Base-by-base conservation (phyloP, 2,113 vertebrate genomes). In the Neogale vison region DNA sequence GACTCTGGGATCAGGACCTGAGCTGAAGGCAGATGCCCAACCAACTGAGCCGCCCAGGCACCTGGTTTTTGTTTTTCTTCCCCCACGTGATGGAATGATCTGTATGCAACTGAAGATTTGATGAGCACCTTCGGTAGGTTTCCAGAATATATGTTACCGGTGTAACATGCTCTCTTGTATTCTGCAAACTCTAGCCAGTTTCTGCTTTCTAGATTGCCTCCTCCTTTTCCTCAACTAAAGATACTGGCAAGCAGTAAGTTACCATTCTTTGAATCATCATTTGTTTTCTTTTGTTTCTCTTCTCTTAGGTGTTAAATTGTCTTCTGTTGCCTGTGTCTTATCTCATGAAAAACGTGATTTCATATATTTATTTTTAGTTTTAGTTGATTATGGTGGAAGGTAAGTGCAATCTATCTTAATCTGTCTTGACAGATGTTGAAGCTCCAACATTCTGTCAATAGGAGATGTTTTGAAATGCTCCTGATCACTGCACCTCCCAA, bases 331-430 rank as follows among this genome's bases (percentile, higher is more conserved):
- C 59, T 93, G n/a, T 65, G 11, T 74, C 39, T 69, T 84, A 3
- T 15, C 31, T 92, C 23, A 87, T 94, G 15, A 52, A 95, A 94
- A 87, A 42, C 61, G 11, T 72, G 55, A 52, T 79, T 86, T 89
- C 3, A 20, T 79, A 11, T 88, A 61, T 94, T 96, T 84, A 59
- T 69, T 72, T 85, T 93, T 29, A 93, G 57, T 83, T 90, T 96
- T 80, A 90, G 77, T 77, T 84, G 52, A 93, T 88, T 95, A 79
- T 59, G 34, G 11, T 96, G 17, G 24, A 77, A 42, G 11, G 4
- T 93, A 72, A 91, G 13, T 95, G 59, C 15, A 91, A 1, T 55
- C 18, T 5, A 15, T 88, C 17, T 90, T 97, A 80, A 13, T 80
- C 57, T 23, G 39, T 93, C 57, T 82, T 92, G 57, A 76, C 21